Evolutionary conservation across 2,113 vertebrate species (phyloP).

Genomic region (Gallinago jamesoni): DNA sequence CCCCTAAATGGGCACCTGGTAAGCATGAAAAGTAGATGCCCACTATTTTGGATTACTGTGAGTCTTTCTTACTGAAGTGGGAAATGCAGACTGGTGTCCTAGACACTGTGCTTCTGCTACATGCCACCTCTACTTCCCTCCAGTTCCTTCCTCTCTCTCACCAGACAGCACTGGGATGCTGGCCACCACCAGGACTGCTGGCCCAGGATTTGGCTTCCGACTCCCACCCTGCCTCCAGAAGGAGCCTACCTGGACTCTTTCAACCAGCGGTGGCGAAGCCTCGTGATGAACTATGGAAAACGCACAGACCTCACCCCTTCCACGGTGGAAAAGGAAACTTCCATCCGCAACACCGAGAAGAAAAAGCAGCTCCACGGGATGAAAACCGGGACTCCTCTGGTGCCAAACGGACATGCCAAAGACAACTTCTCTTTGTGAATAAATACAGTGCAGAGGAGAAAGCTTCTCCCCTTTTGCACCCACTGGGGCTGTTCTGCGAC

Average conservation of each 20-base stretch:
- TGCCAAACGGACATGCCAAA: conserved; percentile 9
- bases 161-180: neutral
- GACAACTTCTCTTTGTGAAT: neutral
- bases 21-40: neutral
- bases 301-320: neutral
- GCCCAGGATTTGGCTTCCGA: neutral
- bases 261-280: fast-evolving
- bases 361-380: neutral
- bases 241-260: neutral
- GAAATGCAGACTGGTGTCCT: fast-evolving
- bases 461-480: neutral
- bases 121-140: neutral
- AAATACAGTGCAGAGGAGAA: neutral
- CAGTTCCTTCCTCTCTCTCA: neutral
- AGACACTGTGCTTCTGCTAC: fast-evolving
- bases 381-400: neutral
- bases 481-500: neutral
- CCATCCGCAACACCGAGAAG: neutral
- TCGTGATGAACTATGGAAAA: neutral
- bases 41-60: neutral
- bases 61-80: neutral
- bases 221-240: neutral
- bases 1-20: fast-evolving
- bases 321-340: neutral
- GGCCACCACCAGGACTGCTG: neutral